Percentiles rank a stretch among this genome's conserved stretches.
phyloP scores from a whole-genome alignment of 2,888 invertebrate species.

The Drosophila rubida region DNA sequence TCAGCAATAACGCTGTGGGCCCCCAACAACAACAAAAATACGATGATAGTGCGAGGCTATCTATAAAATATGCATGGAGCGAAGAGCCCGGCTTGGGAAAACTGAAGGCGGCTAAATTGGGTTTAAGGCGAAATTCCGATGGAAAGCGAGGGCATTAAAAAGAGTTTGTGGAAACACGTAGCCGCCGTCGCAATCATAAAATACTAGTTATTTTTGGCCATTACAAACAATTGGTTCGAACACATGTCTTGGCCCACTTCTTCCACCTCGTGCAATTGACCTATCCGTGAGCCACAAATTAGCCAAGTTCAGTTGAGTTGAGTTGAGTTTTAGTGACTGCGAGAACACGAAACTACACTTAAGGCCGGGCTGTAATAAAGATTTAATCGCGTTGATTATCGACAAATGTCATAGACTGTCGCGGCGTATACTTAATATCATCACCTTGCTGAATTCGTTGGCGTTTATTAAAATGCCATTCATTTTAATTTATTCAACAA shows the following conservation, averaged over 20 bases:
- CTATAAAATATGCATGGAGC: slow-evolving; percentile 68
- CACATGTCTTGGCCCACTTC: background rate
- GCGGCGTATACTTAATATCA: slow-evolving; percentile 6
- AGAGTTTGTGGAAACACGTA: background rate
- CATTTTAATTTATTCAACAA: slow-evolving; percentile 24
- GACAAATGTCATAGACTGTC: slow-evolving; percentile 8
- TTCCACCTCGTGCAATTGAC: background rate
- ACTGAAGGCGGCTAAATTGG: slow-evolving; percentile 45
- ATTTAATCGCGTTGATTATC: slow-evolving; percentile 9
- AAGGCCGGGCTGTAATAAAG: slow-evolving; percentile 1
- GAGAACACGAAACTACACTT: slow-evolving; percentile 15
- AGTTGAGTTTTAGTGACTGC: background rate
- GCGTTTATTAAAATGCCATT: slow-evolving; percentile 26
- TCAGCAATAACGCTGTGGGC: slow-evolving; percentile 46
- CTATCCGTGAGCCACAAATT: background rate
- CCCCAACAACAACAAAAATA: slow-evolving; percentile 24
- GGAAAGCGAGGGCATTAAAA: slow-evolving; percentile 31
- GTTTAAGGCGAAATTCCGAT: slow-evolving; percentile 54
- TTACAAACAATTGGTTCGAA: background rate
- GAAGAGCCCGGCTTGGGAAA: slow-evolving; percentile 49
- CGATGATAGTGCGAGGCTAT: slow-evolving; percentile 56
- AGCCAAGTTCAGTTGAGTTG: background rate
- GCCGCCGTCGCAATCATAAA: too few species aligned
- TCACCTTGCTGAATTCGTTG: slow-evolving; percentile 21
- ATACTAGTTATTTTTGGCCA: background rate